Evolutionary conservation across 2,797 vertebrate species (phyloP), one percentile per base, ranked within the genome.

Genomic region (Artibeus jamaicensis): DNA sequence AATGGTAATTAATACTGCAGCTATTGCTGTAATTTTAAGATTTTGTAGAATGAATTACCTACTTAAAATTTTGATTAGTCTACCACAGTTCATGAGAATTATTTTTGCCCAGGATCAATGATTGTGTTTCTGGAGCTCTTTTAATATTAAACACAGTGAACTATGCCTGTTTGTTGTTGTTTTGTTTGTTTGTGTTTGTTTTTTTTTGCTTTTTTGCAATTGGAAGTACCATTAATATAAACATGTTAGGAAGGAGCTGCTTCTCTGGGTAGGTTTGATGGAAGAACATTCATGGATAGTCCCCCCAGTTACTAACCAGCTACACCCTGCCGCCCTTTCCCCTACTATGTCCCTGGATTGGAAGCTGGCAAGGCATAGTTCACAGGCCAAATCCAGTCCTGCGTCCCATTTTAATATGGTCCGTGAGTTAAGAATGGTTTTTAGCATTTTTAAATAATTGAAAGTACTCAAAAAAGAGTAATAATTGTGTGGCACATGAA

Each of bases 1-100:
- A 99, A 98, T 99, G 99, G 99, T 99, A 99, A 99, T 98, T 50
- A 92, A 94, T 96, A 84, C 57, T 93, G 24, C 96, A 85, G 29
- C 39, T 95, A 18, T 83, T 85, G 24, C 24, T 95, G 12, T 55
- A 57, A 91, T 85, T 90, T 95, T 95, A 78, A 67, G 73, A n/a
- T 86, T 96, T 9, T 91, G 3, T 48, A 85, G 89, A 89, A 57
- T 44, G 71, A 55, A 34, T 88, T 83, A 32, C n/a, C 44, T 91
- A 3, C 76, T 93, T 90, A 71, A 96, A 95, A 68, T 81, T 73
- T 32, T 68, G 11, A 62, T 86, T 50, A 39, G 21, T 86, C 3
- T 67, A 5, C 14, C 50, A 3, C 74, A 34, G 59, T 48, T 55
- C 87, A 73, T 44, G 78, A 93, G 84, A 92, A 39, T 89, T 85